Conservation (phyloP, 2,797 vertebrate species). For the Peromyscus nudipes region DNA sequence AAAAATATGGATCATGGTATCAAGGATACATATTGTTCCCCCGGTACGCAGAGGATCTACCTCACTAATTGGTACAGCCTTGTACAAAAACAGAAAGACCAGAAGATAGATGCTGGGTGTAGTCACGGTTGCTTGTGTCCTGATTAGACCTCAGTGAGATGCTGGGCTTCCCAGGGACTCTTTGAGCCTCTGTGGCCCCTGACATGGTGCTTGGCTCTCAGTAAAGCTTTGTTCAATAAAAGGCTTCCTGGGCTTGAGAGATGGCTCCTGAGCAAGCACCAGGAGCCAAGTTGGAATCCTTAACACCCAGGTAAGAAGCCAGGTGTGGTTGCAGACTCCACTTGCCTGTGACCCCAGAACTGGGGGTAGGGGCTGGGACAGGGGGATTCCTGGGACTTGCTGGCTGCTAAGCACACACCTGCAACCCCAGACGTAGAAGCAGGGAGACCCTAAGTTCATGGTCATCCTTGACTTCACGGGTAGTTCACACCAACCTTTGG, state of each 20-base stretch:
- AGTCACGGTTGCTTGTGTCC: background rate
- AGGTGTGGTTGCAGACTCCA: background rate
- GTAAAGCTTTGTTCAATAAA: background rate
- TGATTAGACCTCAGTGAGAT: background rate
- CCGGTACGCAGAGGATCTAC: background rate
- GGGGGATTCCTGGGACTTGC: background rate
- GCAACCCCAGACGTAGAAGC: background rate
- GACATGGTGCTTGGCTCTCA: background rate
- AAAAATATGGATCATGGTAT: background rate
- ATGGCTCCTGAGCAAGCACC: background rate
- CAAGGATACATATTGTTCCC: background rate
- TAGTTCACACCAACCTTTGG: background rate
- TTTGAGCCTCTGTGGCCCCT: fast-evolving
- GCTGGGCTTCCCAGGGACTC: background rate
- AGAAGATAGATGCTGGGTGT: background rate
- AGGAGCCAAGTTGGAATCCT: background rate
- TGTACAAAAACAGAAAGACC: background rate
- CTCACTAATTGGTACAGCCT: background rate
- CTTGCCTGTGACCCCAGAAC: background rate
- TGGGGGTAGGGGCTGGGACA: background rate
- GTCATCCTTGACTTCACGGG: background rate
- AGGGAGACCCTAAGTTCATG: background rate
- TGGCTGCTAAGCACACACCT: background rate
- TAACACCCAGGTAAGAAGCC: background rate
- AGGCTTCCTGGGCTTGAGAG: background rate